phyloP scores from a whole-genome alignment of 1,140 invertebrate species.

The Sarcophaga bullata region DNA sequence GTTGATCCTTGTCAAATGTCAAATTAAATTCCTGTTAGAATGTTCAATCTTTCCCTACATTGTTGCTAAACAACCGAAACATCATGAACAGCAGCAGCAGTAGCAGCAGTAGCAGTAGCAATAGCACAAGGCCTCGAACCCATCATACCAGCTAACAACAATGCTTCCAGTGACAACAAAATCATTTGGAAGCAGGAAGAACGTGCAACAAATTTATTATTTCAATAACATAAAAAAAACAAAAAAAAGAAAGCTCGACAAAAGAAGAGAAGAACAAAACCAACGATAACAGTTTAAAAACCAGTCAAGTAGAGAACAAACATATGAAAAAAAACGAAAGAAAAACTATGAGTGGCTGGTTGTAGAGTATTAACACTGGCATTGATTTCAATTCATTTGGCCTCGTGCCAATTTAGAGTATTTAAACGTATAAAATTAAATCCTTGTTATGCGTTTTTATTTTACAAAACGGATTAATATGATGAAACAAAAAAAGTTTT shows the following conservation, averaged over 20 bases:
- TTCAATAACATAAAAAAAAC: background rate
- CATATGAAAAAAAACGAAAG: background rate
- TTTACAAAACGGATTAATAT: background rate
- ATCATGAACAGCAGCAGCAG: background rate
- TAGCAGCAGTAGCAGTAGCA: background rate
- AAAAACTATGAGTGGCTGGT: background rate
- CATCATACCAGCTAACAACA: background rate
- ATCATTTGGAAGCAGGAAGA: background rate
- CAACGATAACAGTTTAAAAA: background rate
- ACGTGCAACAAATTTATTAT: background rate
- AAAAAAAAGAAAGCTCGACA: background rate
- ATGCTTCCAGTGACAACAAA: background rate
- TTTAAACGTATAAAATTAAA: background rate
- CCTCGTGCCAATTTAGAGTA: slow-evolving; percentile 30
- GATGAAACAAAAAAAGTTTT: background rate
- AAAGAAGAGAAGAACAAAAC: background rate
- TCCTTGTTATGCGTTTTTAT: background rate
- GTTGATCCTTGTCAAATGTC: slow-evolving; percentile 41
- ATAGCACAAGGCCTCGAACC: background rate
- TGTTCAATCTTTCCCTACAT: background rate
- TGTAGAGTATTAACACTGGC: slow-evolving; percentile 32
- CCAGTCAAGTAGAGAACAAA: background rate
- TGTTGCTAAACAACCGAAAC: slow-evolving; percentile 27
- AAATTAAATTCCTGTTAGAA: slow-evolving; percentile 39
- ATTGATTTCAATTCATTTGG: slow-evolving; percentile 38